Percentiles rank a stretch among this genome's conserved stretches.
These are phyloP conservation scores for Heliconius melpomene DNA, from an alignment of 1,140 invertebrate species.

Conservation along the genomic window DNA sequence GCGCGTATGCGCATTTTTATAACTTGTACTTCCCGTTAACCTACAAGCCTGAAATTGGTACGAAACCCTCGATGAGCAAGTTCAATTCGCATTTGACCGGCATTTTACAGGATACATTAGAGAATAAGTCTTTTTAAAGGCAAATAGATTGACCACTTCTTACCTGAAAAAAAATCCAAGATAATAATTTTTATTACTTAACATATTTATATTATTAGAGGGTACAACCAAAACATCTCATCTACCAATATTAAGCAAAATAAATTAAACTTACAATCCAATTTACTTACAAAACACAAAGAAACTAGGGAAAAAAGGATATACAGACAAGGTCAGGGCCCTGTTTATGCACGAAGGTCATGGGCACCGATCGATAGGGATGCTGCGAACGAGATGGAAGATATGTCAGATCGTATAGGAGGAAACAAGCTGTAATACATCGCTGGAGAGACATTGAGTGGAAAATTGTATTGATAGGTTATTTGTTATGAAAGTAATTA, in stretches of 20 bases:
- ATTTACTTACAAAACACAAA: conserved; percentile 6
- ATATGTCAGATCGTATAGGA: neutral
- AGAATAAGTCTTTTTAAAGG: too few relatives aligned
- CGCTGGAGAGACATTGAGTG: neutral
- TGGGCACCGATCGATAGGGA: conserved; percentile 70
- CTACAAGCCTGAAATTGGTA: too few relatives aligned
- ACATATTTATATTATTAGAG: neutral
- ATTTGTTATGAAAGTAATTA: neutral
- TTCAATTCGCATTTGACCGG: too few relatives aligned
- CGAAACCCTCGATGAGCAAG: too few relatives aligned
- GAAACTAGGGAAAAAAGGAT: conserved; percentile 16
- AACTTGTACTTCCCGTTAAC: too few relatives aligned
- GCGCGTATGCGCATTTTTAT: too few relatives aligned
- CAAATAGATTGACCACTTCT: too few relatives aligned
- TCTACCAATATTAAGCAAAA: too few relatives aligned
- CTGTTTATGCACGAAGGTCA: conserved; percentile 62
- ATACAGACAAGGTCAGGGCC: conserved; percentile 52
- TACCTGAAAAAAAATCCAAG: too few relatives aligned
- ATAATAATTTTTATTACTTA: neutral
- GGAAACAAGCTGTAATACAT: neutral
- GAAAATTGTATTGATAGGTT: neutral
- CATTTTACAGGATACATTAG: too few relatives aligned
- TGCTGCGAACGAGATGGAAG: conserved; percentile 53
- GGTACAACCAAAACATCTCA: neutral
- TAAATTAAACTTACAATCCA: neutral